A percentile compares a stretch with the other conserved stretches of the same genome.
These are phyloP conservation scores for Conus betulinus DNA, from an alignment of 1,140 invertebrate genomes.

Conservation along the genomic window DNA sequence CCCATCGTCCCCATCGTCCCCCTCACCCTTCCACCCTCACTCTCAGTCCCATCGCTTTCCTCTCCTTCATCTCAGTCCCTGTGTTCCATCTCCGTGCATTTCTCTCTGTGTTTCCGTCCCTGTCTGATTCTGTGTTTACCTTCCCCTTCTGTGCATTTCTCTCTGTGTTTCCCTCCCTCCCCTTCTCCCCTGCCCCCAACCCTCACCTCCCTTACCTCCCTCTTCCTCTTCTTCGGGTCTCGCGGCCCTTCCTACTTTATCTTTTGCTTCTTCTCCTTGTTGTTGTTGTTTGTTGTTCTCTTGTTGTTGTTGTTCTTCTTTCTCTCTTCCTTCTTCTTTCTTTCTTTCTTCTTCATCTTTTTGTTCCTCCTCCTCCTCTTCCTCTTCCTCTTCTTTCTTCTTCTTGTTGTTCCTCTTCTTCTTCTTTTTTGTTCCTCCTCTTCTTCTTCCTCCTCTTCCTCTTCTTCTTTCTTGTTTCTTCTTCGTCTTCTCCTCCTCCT, in stretches of 20 bases:
- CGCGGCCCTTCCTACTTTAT: too few species aligned
- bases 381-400: background rate
- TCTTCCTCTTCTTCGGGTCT: background rate
- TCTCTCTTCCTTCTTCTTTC: too few species aligned
- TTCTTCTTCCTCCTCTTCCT: background rate
- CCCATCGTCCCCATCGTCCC: too few species aligned
- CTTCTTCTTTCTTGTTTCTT: background rate
- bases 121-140: slow-evolving; percentile 18
- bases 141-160: slow-evolving; percentile 1
- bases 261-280: too few species aligned
- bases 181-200: too few species aligned
- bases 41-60: background rate
- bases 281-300: too few species aligned
- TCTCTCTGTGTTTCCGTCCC: slow-evolving; percentile 1
- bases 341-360: background rate
- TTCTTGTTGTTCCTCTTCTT: background rate
- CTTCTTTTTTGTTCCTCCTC: background rate
- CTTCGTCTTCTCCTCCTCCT: background rate
- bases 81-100: background rate
- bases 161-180: background rate
- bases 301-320: too few species aligned
- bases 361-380: background rate
- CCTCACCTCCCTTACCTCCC: too few species aligned
- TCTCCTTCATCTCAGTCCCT: background rate
- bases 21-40: too few species aligned